Evolutionary conservation across 1,140 invertebrate species (phyloP), one percentile per base, ranked within the genome.

Genomic region (Calliopsis andreniformis): DNA sequence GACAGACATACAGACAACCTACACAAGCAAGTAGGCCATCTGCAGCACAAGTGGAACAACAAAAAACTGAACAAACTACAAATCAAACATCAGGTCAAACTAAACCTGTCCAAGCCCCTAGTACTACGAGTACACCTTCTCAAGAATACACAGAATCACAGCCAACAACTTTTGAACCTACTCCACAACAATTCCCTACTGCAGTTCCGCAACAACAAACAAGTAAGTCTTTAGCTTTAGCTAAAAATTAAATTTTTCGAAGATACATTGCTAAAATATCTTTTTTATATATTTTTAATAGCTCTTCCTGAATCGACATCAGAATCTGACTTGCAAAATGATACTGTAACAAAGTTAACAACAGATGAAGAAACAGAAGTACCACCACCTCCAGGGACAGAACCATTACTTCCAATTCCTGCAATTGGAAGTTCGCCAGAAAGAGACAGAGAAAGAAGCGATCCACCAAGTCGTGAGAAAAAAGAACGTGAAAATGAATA

Each of bases 381-480:
- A 16, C 91, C 91, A 76, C 90, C 89, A 23, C 91, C 91, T 73
- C 91, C 91, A 59, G 91, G 91, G 30, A 92, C 91, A 49, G 91
- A 92, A 67, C 91, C 91, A 2, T 79, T 92, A 3, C 78, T 92
- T 25, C 91, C 91, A n/a, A 92, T 91, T 47, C 90, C 90, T 55
- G 80, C 86, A 25, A 79, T 88, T 72, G 55, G 80, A 43, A 84
- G 66, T 25, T 85, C 89, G 61, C 85, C 83, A 0, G 88, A 88
- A 45, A 85, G 83, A 56, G 87, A 88, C 30, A 76, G 56, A 23
- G 87, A 89, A 32, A 83, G 58, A 43, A 81, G 73, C 25, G 83
- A 88, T 56, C 30, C 66, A 0, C 69, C 71, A 3, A 80, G 75
- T 45, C 47, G 78, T 8, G 89, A 90, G 7, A 91, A 88, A 56